Conservation (phyloP, 2,113 vertebrate species). For the Axis porcinus region DNA sequence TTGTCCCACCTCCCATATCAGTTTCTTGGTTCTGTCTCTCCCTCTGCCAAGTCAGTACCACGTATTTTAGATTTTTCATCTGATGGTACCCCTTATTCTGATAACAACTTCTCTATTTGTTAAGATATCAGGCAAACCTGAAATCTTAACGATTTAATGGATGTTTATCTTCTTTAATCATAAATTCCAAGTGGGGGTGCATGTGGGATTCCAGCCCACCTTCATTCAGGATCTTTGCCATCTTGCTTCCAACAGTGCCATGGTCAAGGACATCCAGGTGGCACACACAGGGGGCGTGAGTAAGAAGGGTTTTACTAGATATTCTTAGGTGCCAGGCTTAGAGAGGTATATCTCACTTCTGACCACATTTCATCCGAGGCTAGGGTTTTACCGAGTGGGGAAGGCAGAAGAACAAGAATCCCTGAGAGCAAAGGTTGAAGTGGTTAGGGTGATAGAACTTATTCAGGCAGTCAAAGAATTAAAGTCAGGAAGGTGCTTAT, state of each 20-base stretch:
- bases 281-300: rapidly evolving
- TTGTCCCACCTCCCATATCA: neutral
- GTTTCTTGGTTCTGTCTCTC: neutral
- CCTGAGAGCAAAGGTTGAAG: neutral
- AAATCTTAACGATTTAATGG: neutral
- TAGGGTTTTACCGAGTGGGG: neutral
- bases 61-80: neutral
- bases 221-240: neutral
- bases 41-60: neutral
- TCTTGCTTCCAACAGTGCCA: neutral
- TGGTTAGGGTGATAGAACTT: too few species aligned
- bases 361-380: neutral
- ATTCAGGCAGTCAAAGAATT: neutral
- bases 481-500: neutral
- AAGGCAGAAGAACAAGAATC: neutral
- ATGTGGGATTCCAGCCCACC: neutral
- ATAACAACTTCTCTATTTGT: neutral
- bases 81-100: neutral
- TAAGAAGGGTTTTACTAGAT: neutral
- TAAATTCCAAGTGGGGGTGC: neutral
- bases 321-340: neutral
- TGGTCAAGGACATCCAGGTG: neutral
- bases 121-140: neutral
- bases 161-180: neutral
- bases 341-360: neutral